Conservation (phyloP, 2,797 vertebrate genomes). For the Cossypha heuglini region DNA sequence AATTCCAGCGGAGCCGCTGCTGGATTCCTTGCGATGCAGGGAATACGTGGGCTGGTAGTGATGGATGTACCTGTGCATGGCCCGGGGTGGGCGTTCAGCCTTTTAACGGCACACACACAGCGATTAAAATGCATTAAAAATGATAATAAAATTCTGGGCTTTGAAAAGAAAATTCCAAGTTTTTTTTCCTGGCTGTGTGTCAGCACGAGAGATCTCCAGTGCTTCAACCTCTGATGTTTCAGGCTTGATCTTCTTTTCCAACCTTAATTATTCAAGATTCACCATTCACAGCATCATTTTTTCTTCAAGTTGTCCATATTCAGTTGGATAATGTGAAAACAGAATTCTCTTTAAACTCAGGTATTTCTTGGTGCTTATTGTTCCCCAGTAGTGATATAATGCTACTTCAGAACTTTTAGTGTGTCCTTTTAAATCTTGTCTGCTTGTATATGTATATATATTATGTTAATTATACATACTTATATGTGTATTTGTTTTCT, state of each 20-base stretch:
- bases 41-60: fast-evolving
- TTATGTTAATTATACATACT: not conserved
- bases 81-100: not conserved
- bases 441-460: not conserved
- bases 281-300: not conserved
- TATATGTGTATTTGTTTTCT: not conserved
- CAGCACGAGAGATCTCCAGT: not conserved
- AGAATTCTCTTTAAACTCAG: not conserved
- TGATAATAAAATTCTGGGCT: not conserved
- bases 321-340: not conserved
- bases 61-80: not conserved
- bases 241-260: not conserved
- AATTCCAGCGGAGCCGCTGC: not conserved
- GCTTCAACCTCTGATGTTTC: not conserved
- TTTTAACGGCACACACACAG: fast-evolving
- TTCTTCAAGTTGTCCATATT: not conserved
- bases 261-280: not conserved
- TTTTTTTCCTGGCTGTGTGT: not conserved
- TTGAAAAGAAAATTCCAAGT: not conserved
- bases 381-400: not conserved
- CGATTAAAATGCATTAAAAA: not conserved
- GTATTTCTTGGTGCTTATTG: not conserved
- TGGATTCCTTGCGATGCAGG: not conserved
- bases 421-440: not conserved
- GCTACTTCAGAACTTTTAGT: not conserved